Evolutionary conservation across 2,797 vertebrate species (phyloP).

Genomic region (Anguilla megastoma): DNA sequence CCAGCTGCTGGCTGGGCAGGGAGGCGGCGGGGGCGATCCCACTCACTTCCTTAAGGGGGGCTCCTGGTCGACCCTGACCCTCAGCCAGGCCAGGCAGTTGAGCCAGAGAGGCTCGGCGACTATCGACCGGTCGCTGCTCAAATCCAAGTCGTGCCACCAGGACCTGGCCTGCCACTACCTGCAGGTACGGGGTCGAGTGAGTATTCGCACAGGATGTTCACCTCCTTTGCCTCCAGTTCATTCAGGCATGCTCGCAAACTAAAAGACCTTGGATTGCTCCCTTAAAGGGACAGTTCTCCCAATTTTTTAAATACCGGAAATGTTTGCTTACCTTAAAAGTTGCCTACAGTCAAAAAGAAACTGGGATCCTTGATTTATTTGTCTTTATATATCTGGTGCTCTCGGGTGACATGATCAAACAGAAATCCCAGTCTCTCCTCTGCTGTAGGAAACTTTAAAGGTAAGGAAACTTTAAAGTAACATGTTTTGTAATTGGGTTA

Average conservation of each 20-base stretch:
- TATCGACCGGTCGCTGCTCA: slow-evolving; percentile 93
- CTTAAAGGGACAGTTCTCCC: neutral
- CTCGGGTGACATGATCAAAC: neutral
- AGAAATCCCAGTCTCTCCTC: neutral
- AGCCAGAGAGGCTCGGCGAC: slow-evolving; percentile 95
- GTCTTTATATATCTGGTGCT: neutral
- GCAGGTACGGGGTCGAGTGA: slow-evolving; percentile 80
- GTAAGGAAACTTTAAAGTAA: neutral
- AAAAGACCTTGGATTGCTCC: neutral
- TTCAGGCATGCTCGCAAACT: slow-evolving; percentile 25
- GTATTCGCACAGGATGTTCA: slow-evolving; percentile 39
- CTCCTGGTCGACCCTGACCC: slow-evolving; percentile 93
- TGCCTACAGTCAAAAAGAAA: neutral
- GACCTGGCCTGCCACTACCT: slow-evolving; percentile 94
- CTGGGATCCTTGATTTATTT: neutral
- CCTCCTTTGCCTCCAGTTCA: neutral
- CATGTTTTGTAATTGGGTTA: neutral
- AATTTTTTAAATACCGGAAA: neutral
- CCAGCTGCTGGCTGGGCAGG: slow-evolving; percentile 71
- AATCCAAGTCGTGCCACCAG: slow-evolving; percentile 97
- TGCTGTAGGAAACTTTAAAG: neutral
- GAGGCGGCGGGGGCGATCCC: slow-evolving; percentile 72
- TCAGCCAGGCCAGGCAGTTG: slow-evolving; percentile 90
- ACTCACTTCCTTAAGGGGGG: slow-evolving; percentile 90
- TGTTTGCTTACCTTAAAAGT: neutral